Base-by-base conservation (phyloP, 2,113 vertebrate genomes). In the Dicaeum eximium region DNA sequence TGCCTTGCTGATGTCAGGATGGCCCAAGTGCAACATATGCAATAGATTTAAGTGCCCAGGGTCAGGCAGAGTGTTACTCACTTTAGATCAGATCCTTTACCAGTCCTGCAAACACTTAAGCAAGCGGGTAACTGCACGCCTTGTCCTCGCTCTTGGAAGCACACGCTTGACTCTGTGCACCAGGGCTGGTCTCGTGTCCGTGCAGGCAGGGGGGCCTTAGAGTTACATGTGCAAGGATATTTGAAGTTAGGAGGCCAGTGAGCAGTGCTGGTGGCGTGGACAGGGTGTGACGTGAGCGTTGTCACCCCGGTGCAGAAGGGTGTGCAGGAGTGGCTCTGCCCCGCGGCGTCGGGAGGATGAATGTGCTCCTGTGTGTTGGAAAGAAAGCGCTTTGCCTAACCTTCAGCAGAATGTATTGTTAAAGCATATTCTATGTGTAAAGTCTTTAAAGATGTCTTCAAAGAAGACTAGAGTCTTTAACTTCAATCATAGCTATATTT, bases 401-500 rank as follows among this genome's bases (percentile, higher is more conserved):
- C 97, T 98, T 97, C 98, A 98, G 97, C 98, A 97, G 98, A 98
- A 98, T 98, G 98, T 98, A 98, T 98, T 98, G 97, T 97, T 95
- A 97, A 97, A 98, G 96, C 96, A 96, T 98, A 97, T 97, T 98
- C 97, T 98, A 97, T 98, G 97, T 98, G 97, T 98, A 98, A 98
- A 96, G 92, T 96, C 94, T 98, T 98, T 98, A 98, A 98, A 98
- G 97, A 96, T 98, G 98, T 98, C 98, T 98, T 98, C 98, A 98
- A 93, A 98, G 98, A 98, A 98, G 98, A 98, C 98, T 97, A 98
- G 98, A 98, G 97, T 98, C 98, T 98, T 98, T 98, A 98, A 98
- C 93, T 93, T 98, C 98, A 98, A 97, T 96, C 98, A 98, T 98
- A 98, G 98, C 97, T 98, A 98, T 98, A 98, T 98, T 98, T 98